phyloP scores from a whole-genome alignment of 2,797 vertebrate species.

The Streptopelia turtur region DNA sequence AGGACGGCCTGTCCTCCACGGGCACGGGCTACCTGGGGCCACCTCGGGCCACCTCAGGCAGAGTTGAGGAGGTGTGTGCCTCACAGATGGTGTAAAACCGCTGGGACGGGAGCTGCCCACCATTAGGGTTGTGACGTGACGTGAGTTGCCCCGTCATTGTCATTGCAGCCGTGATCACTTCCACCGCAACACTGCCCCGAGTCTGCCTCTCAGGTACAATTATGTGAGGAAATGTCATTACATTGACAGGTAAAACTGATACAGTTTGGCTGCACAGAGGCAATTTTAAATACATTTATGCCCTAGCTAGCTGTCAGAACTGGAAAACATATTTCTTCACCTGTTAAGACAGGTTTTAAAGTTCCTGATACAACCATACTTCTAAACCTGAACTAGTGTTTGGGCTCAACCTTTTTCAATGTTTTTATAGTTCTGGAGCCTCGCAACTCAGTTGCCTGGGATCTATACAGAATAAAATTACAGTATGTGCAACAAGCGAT shows the following conservation, averaged over 20 bases:
- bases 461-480: constrained; percentile 90
- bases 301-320: background rate
- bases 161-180: accelerated
- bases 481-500: constrained; percentile 90
- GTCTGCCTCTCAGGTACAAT: background rate
- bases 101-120: background rate
- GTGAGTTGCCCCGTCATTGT: accelerated
- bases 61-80: background rate
- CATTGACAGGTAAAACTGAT: background rate
- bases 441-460: constrained; percentile 88
- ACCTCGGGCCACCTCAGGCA: accelerated
- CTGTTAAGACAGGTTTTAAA: background rate
- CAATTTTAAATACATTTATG: accelerated
- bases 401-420: constrained; percentile 43
- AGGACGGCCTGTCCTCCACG: background rate
- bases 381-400: background rate
- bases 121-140: too few species aligned
- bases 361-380: background rate
- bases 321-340: background rate
- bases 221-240: background rate
- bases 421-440: constrained; percentile 83
- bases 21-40: accelerated
- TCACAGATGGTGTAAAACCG: accelerated
- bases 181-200: background rate
- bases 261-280: background rate